A percentile compares a stretch with the other conserved stretches of the same genome.
These are phyloP conservation scores for Eueremaeus valkanovi DNA, from an alignment of 2,888 invertebrate genomes.

Conservation along the genomic window DNA sequence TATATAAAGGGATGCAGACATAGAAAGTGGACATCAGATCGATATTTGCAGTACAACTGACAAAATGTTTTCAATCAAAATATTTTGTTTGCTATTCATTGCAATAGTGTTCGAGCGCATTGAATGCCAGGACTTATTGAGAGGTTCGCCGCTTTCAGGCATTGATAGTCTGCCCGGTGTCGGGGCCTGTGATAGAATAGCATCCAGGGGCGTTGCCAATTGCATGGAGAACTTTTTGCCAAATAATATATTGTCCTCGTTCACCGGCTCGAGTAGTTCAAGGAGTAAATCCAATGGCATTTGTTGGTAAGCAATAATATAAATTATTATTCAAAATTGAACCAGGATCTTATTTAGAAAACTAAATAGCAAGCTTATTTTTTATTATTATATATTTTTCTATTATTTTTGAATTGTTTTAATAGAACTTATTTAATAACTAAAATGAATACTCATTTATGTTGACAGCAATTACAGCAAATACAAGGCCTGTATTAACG, in stretches of 20 bases:
- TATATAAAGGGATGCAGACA: no score
- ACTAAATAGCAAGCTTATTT: neutral
- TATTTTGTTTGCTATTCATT: no score
- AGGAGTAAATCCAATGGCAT: neutral
- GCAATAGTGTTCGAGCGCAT: no score
- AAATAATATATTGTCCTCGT: neutral
- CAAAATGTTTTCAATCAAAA: no score
- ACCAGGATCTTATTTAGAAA: no score
- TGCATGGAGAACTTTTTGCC: constrained; percentile 2
- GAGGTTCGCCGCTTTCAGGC: neutral
- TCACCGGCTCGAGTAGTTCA: neutral
- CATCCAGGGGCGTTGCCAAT: neutral
- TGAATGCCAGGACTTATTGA: neutral
- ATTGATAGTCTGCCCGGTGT: neutral
- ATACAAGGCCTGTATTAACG: neutral
- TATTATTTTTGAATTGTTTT: no score
- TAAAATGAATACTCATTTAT: neutral
- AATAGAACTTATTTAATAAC: neutral
- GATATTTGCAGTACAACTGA: no score
- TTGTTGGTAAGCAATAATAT: constrained; percentile 3
- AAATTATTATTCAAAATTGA: no score
- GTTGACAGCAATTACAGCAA: neutral
- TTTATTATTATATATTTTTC: neutral
- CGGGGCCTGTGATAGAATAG: neutral
- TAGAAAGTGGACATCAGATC: no score